Conservation (phyloP, 2,113 vertebrate genomes). For the Actenoides hombroni region DNA sequence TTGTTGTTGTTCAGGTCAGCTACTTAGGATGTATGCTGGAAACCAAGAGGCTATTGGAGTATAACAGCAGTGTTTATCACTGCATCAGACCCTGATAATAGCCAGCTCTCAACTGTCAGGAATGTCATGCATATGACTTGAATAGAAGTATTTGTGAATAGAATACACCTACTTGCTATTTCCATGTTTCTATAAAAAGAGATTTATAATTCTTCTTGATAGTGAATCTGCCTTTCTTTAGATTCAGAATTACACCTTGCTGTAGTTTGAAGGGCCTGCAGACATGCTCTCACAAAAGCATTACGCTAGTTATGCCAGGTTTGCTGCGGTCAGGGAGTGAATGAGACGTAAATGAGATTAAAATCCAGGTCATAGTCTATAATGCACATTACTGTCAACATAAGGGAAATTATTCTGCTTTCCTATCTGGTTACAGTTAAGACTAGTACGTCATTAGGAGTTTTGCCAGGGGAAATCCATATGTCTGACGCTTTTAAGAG, state of each 20-base stretch:
- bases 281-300: neutral
- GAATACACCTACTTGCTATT: neutral
- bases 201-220: neutral
- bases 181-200: neutral
- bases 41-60: neutral
- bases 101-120: neutral
- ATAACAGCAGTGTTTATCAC: neutral
- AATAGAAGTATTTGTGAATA: neutral
- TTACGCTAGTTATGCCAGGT: neutral
- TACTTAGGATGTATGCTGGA: neutral
- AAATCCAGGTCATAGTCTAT: neutral
- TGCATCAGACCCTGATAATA: neutral
- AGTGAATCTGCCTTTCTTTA: neutral
- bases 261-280: neutral
- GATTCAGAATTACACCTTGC: neutral
- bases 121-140: neutral
- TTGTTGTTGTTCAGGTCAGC: neutral
- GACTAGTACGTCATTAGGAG: neutral
- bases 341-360: neutral
- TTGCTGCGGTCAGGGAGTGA: neutral
- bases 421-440: neutral
- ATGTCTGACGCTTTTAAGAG: neutral
- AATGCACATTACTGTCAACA: neutral
- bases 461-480: conserved; percentile 16
- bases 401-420: neutral